Percentiles rank a stretch among this genome's conserved stretches.
These are phyloP conservation scores for Glossosoma conforme DNA, from an alignment of 1,140 invertebrate species.

Conservation along the genomic window DNA sequence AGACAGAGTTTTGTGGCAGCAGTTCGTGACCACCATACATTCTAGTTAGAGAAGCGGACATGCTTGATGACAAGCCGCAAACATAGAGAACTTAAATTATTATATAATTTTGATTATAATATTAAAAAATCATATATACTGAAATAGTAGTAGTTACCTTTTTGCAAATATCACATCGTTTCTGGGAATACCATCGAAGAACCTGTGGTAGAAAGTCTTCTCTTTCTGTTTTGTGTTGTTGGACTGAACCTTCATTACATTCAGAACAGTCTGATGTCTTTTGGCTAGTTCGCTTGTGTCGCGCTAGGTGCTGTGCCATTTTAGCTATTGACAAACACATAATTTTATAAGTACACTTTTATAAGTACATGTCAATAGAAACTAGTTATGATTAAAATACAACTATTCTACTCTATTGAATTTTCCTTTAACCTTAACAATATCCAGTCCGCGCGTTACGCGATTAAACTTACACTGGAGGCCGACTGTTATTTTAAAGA, in stretches of 20 bases:
- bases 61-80: no score
- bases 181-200: conserved; percentile 12
- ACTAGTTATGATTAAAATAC: no score
- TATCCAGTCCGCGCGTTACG: no score
- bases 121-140: conserved; percentile 4
- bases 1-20: no score
- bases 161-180: conserved; percentile 18
- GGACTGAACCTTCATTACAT: conserved; percentile 4
- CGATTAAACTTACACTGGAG: no score
- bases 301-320: conserved; percentile 19
- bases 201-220: not conserved
- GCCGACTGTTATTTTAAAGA: no score
- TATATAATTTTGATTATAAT: not conserved
- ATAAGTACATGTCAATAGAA: not conserved
- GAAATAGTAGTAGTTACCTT: conserved; percentile 13
- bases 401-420: no score
- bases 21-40: no score
- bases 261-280: conserved; percentile 3
- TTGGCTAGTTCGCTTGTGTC: conserved; percentile 5
- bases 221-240: conserved; percentile 1
- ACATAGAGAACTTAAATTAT: not conserved
- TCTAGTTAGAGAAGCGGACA: no score
- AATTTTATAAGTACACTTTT: not conserved
- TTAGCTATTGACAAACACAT: conserved; percentile 12
- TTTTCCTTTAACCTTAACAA: no score